These are phyloP conservation scores for Tetropium fuscum DNA, from an alignment of 2,888 invertebrate species.

Conservation along the genomic window DNA sequence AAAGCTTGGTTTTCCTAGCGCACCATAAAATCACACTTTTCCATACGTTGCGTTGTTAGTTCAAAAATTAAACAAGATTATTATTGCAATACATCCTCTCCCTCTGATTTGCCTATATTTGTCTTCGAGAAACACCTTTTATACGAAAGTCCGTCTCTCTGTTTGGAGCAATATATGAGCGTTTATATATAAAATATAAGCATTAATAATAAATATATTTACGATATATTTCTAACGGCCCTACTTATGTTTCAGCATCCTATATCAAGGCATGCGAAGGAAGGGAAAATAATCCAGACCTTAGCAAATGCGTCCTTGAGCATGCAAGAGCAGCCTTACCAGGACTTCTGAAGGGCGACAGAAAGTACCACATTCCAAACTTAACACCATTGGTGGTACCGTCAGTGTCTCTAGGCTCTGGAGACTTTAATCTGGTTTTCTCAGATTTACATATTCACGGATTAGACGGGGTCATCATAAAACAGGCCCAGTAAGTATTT, in stretches of 20 bases:
- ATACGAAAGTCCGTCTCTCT: too few relatives aligned
- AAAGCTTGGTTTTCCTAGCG: too few relatives aligned
- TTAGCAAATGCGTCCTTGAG: conserved; percentile 28
- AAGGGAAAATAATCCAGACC: conserved; percentile 28
- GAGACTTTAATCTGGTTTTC: not conserved
- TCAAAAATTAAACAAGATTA: too few relatives aligned
- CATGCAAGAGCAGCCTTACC: conserved; percentile 35
- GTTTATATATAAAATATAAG: too few relatives aligned
- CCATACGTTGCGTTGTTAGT: too few relatives aligned
- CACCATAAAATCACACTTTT: too few relatives aligned
- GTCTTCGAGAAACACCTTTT: too few relatives aligned
- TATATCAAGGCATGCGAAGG: conserved; percentile 37
- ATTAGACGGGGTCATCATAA: not conserved
- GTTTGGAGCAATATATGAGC: too few relatives aligned
- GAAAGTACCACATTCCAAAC: not conserved
- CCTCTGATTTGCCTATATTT: too few relatives aligned
- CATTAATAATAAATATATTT: too few relatives aligned
- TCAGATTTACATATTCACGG: not conserved
- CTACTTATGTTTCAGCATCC: conserved; percentile 26
- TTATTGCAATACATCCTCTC: too few relatives aligned
- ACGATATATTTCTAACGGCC: not conserved
- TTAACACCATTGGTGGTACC: not conserved
- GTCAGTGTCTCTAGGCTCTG: not conserved
- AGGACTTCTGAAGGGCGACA: conserved; percentile 28
- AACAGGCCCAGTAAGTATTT: not conserved